phyloP scores from a whole-genome alignment of 2,113 vertebrate species.

The Brachyistius frenatus region DNA sequence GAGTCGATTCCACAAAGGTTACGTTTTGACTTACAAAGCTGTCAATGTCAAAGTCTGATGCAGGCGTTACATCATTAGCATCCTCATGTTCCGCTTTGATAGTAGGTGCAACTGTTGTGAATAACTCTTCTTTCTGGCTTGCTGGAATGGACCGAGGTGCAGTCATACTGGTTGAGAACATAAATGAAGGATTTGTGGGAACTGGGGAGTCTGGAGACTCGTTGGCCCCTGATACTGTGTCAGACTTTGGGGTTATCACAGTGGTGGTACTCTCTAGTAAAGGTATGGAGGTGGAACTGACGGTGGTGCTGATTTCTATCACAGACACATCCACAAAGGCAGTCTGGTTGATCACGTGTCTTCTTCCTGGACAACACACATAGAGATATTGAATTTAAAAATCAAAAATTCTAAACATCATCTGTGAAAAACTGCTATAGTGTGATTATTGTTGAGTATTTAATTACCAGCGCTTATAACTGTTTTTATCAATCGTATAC shows the following conservation, averaged over 20 bases:
- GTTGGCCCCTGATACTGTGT: constrained; percentile 40
- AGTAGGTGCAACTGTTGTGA: constrained; percentile 60
- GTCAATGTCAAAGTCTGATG: constrained; percentile 44
- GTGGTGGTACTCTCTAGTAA: constrained; percentile 53
- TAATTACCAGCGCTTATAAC: too few species aligned
- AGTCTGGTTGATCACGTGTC: constrained; percentile 67
- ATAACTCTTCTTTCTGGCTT: constrained; percentile 65
- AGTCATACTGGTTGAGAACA: constrained; percentile 86
- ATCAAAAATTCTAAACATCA: not conserved
- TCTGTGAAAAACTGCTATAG: not conserved
- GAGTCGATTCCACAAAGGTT: constrained; percentile 20
- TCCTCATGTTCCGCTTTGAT: constrained; percentile 58
- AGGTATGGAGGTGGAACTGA: constrained; percentile 37
- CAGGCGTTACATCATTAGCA: constrained; percentile 25
- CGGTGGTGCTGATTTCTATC: constrained; percentile 44
- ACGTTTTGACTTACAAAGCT: constrained; percentile 46
- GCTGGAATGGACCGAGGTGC: constrained; percentile 61
- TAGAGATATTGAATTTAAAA: not conserved
- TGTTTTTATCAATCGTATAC: not conserved
- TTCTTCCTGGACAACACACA: constrained; percentile 72
- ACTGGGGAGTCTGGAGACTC: constrained; percentile 28
- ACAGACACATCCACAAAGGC: constrained; percentile 79
- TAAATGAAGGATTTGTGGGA: constrained; percentile 68
- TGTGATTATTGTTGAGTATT: too few species aligned
- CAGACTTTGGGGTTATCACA: constrained; percentile 11